Conservation (phyloP, 2,797 vertebrate species). For the Urophycis tenuis region DNA sequence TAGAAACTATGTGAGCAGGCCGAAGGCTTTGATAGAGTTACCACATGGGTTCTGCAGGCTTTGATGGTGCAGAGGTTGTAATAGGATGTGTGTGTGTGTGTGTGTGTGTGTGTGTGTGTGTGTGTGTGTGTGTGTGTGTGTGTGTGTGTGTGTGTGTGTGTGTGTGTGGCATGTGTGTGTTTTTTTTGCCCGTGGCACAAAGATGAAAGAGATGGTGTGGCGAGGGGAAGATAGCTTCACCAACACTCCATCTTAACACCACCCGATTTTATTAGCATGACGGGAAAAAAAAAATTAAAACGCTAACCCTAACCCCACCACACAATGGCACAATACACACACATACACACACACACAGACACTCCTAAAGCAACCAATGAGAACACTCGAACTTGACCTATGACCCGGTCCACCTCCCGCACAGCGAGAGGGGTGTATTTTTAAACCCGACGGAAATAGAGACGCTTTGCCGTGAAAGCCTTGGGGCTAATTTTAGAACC, state of each 20-base stretch:
- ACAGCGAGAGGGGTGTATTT: slow-evolving; percentile 28
- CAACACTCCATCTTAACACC: slow-evolving; percentile 17
- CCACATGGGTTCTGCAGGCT: slow-evolving; percentile 42
- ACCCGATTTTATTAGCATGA: neutral
- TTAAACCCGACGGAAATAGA: slow-evolving; percentile 50
- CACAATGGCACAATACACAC: neutral
- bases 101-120: slow-evolving; percentile 1
- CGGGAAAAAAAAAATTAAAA: neutral
- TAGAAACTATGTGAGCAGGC: slow-evolving; percentile 55
- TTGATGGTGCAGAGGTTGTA: slow-evolving; percentile 51
- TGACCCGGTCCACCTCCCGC: slow-evolving; percentile 13
- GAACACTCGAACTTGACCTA: slow-evolving; percentile 31
- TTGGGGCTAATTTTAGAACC: slow-evolving; percentile 60
- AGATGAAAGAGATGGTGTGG: slow-evolving; percentile 45
- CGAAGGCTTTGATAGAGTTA: slow-evolving; percentile 52
- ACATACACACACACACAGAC: neutral
- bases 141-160: slow-evolving; percentile 1
- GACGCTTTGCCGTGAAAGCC: slow-evolving; percentile 38
- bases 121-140: neutral
- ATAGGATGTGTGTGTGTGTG: slow-evolving; percentile 27
- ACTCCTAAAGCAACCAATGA: neutral
- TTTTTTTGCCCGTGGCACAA: slow-evolving; percentile 22
- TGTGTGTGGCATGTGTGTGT: slow-evolving; percentile 7
- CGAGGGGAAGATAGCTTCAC: slow-evolving; percentile 13
- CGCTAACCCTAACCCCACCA: slow-evolving; percentile 6